Evolutionary conservation across 1,140 invertebrate species (phyloP).

Genomic region (Tetramorium parvispinum): DNA sequence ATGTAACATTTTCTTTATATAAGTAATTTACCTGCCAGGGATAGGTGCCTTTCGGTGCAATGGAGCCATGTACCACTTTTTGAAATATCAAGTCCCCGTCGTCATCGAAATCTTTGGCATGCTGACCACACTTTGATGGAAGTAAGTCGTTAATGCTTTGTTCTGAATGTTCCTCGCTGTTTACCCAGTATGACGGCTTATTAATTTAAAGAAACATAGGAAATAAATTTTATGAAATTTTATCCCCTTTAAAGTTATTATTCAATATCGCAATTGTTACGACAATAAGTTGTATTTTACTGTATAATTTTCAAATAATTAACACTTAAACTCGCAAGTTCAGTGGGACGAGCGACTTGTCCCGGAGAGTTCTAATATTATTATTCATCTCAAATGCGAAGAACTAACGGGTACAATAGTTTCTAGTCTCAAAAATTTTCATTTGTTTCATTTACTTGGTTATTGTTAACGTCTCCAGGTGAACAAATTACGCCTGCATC

Average conservation of each 20-base stretch:
- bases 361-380: not conserved
- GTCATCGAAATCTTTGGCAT: conserved; percentile 83
- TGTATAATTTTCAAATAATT: not conserved
- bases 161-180: conserved; percentile 65
- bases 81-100: conserved; percentile 84
- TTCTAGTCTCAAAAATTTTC: conserved; percentile 34
- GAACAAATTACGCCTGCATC: conserved; percentile 90
- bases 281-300: not conserved
- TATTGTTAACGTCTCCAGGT: conserved; percentile 72
- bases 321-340: no score
- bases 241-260: conserved; percentile 1
- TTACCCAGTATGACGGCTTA: conserved; percentile 60
- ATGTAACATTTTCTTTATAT: not conserved
- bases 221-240: conserved; percentile 50
- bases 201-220: conserved; percentile 61
- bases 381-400: not conserved
- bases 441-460: conserved; percentile 79
- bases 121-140: conserved; percentile 84
- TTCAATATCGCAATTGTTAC: not conserved
- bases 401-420: not conserved
- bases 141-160: conserved; percentile 81
- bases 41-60: conserved; percentile 88
- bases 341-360: no score
- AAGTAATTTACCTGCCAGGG: conserved; percentile 90
- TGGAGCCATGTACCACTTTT: conserved; percentile 86